Conservation (phyloP, 2,888 invertebrate genomes). For the Parnassius smintheus region DNA sequence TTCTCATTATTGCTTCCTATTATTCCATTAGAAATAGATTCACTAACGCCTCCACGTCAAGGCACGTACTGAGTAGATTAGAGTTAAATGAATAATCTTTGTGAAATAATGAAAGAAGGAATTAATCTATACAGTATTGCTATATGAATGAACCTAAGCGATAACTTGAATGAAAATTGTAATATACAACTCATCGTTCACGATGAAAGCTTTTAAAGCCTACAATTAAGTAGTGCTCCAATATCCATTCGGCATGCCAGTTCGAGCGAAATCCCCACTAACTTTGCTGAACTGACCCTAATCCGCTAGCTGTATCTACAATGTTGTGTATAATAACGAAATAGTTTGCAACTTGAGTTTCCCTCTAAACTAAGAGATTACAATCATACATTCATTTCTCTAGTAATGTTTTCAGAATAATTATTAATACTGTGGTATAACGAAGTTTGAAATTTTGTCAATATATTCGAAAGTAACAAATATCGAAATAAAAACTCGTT, state of each 20-base stretch:
- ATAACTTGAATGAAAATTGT: conserved; percentile 32
- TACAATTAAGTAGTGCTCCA: conserved; percentile 44
- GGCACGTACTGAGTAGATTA: too few relatives aligned
- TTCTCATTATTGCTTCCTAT: too few relatives aligned
- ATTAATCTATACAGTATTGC: too few relatives aligned
- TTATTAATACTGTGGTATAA: too few relatives aligned
- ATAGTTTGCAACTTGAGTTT: conserved; percentile 38
- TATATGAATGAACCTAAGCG: conserved; percentile 1
- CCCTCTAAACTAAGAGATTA: conserved; percentile 21
- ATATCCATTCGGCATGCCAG: conserved; percentile 33
- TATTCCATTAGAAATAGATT: too few relatives aligned
- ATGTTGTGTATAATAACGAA: conserved; percentile 40
- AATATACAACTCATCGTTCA: conserved; percentile 35
- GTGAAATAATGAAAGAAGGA: too few relatives aligned
- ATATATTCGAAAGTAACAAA: too few relatives aligned
- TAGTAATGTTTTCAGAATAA: not conserved
- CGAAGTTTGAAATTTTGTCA: too few relatives aligned
- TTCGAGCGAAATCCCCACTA: conserved; percentile 38
- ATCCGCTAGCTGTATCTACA: conserved; percentile 41
- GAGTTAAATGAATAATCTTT: too few relatives aligned
- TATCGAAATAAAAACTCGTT: too few relatives aligned
- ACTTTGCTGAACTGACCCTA: conserved; percentile 40
- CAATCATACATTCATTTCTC: conserved; percentile 26
- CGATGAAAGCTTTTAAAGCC: conserved; percentile 46
- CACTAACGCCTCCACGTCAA: too few relatives aligned